Evolutionary conservation across 2,113 vertebrate species (phyloP).

Genomic region (Dryoscopus gambensis): DNA sequence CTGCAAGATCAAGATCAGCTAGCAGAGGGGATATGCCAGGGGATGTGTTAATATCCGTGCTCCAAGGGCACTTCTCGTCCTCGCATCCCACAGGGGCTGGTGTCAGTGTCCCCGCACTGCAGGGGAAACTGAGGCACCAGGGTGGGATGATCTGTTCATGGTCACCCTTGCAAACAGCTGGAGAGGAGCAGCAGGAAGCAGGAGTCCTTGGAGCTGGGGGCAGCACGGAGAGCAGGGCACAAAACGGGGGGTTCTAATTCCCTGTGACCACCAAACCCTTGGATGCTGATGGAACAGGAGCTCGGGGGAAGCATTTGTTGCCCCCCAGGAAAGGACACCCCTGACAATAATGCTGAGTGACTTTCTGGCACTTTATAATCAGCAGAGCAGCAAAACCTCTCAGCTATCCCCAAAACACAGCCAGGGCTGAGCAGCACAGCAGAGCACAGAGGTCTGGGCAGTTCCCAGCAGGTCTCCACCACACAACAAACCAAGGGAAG

Average conservation of each 20-base stretch:
- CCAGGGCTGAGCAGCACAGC: neutral
- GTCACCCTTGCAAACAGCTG: neutral
- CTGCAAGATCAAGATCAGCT: neutral
- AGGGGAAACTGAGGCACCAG: neutral
- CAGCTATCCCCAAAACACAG: neutral
- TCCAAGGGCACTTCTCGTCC: neutral
- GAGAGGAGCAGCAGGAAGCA: neutral
- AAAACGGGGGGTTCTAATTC: neutral
- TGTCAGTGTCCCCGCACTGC: neutral
- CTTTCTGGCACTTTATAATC: neutral
- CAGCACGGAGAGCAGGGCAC: neutral
- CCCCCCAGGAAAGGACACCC: neutral
- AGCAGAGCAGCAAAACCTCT: neutral
- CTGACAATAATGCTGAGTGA: neutral
- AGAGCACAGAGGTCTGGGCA: neutral
- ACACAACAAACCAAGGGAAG: neutral
- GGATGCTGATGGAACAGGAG: neutral
- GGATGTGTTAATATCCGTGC: accelerated
- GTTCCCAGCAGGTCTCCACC: neutral
- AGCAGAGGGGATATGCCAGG: neutral
- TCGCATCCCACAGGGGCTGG: accelerated
- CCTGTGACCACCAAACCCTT: neutral
- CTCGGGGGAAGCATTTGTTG: neutral
- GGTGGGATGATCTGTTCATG: neutral
- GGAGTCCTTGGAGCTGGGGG: neutral